Evolutionary conservation across 1,140 invertebrate genomes (phyloP), one percentile per base, ranked within the genome.

Genomic region (Lepidotrigona ventralis): DNA sequence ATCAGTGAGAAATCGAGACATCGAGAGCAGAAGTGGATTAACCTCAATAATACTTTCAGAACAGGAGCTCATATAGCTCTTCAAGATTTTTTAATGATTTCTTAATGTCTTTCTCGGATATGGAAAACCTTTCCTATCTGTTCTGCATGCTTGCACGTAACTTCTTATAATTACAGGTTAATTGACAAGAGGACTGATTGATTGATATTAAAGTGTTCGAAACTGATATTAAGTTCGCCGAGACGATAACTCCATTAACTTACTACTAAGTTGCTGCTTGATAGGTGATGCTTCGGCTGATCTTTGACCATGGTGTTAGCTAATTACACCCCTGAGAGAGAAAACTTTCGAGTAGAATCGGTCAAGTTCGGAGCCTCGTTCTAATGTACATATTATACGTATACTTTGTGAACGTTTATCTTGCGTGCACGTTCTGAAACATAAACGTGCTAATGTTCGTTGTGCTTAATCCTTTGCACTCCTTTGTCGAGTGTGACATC

Each of bases 291-390:
- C 66, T 39, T 39, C 39, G 6, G 33, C 29, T 69, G 29, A 69
- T 21, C 29, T 69, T 69, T 69, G 39, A 11, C 33, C 21, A 14
- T 4, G 29, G 15, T 39, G 19, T 69, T 69, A 69, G 19, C 66
- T 39, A 69, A 69, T 69, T 39, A 69, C 21, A 69, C 33, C 66
- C 33, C 33, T 69, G 66, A 69, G 66, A 33, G 33, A 69, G 66
- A 23, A 69, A 39, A 39, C 63, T 69, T 69, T 39, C 23, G 33
- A 21, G 33, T 9, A 23, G 39, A 33, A 69, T 69, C 66, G 66
- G n/a, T 33, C 29, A 69, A 26, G 33, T 33, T 69, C 23, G 17
- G 33, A 23, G 29, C 29, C 33, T 14, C 19, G 33, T 39, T 69
- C 39, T 46, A 46, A 46, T 46, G 39, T 46, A 46, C 39, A 46